Percentiles rank a stretch among this genome's conserved stretches.
phyloP scores from a whole-genome alignment of 1,140 invertebrate species.

The Araneus ventricosus region DNA sequence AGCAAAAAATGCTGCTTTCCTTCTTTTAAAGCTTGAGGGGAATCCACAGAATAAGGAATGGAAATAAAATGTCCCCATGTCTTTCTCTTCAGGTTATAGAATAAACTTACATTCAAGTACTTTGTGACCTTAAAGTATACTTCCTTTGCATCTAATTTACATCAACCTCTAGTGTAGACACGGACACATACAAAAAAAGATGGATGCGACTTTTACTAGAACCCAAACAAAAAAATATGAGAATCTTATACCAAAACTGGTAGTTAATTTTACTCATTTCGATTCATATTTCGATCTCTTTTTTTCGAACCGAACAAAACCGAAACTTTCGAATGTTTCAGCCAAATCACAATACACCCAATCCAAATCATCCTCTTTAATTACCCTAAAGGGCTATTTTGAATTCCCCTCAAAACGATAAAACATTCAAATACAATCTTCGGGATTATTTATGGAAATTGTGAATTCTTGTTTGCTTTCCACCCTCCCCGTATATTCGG shows the following conservation, averaged over 20 bases:
- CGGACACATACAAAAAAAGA: too few species aligned
- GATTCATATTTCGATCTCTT: background rate
- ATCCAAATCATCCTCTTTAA: constrained; percentile 11
- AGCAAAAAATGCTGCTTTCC: too few species aligned
- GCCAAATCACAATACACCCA: background rate
- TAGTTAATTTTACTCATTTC: background rate
- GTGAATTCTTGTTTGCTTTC: constrained; percentile 13
- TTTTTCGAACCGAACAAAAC: background rate
- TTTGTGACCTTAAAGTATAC: too few species aligned
- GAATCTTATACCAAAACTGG: background rate
- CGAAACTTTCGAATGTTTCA: background rate
- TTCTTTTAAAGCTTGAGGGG: too few species aligned
- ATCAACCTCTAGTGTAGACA: too few species aligned
- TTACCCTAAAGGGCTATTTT: constrained; percentile 37
- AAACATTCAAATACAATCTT: constrained; percentile 34
- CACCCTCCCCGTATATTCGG: background rate
- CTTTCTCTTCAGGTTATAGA: too few species aligned
- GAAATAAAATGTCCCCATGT: too few species aligned
- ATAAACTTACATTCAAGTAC: too few species aligned
- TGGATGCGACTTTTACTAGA: too few species aligned
- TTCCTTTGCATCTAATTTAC: too few species aligned
- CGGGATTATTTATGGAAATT: constrained; percentile 28
- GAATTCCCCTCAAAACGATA: constrained; percentile 16
- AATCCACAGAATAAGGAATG: too few species aligned
- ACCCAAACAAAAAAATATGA: background rate